Evolutionary conservation across 2,797 vertebrate species (phyloP).

Genomic region (Xiphophorus birchmanni): DNA sequence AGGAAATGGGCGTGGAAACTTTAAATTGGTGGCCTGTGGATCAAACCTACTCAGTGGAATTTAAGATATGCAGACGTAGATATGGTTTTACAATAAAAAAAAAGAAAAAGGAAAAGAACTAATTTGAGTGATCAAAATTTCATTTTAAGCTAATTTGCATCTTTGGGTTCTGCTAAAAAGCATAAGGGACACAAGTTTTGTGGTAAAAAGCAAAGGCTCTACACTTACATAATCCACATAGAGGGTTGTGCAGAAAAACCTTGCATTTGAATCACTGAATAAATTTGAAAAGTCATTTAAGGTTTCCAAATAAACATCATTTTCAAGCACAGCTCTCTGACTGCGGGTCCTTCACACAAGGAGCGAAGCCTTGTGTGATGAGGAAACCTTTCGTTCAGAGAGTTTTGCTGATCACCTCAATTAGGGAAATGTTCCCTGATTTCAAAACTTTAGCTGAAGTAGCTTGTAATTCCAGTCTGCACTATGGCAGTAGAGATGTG

Average conservation of each 20-base stretch:
- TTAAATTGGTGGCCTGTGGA: background rate
- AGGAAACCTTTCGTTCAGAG: no score
- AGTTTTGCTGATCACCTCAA: no score
- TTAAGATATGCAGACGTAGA: background rate
- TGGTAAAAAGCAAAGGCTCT: background rate
- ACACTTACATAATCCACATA: background rate
- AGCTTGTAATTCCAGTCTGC: no score
- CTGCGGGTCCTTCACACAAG: no score
- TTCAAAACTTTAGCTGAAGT: no score
- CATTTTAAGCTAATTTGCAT: background rate
- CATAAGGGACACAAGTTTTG: no score
- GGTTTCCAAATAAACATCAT: background rate
- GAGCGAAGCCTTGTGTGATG: no score
- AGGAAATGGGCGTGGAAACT: background rate
- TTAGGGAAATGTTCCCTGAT: no score
- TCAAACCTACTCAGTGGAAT: background rate
- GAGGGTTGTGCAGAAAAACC: background rate
- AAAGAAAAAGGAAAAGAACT: background rate
- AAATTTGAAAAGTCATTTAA: background rate
- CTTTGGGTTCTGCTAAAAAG: no score
- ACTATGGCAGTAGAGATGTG: no score
- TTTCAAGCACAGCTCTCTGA: no score
- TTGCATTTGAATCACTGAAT: background rate
- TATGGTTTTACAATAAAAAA: background rate
- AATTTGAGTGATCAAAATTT: background rate